Conservation (phyloP, 2,797 vertebrate species). For the Cryptoprocta ferox region DNA sequence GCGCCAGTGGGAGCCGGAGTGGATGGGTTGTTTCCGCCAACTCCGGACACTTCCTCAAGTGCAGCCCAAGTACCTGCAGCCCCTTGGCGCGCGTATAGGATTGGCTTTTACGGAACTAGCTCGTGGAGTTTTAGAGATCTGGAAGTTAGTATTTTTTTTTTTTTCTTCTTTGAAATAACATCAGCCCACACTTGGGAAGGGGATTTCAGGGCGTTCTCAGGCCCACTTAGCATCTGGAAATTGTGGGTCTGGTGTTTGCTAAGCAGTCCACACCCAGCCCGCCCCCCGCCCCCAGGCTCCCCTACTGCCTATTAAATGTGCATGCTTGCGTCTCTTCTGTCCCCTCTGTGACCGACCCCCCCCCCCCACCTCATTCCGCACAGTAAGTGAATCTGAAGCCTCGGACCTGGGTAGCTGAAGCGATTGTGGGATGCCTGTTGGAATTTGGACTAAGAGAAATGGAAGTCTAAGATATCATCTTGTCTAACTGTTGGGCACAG, state of each 20-base stretch:
- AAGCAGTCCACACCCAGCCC: not conserved
- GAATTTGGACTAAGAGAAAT: not conserved
- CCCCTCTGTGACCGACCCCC: not conserved
- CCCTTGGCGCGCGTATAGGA: not conserved
- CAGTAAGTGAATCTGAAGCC: not conserved
- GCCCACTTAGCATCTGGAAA: conserved; percentile 7
- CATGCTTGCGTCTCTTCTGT: not conserved
- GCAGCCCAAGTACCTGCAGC: not conserved
- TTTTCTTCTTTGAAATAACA: conserved; percentile 15
- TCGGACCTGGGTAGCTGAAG: not conserved
- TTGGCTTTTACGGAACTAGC: not conserved
- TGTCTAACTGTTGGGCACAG: not conserved
- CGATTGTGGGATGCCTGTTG: not conserved
- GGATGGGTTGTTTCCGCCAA: not conserved
- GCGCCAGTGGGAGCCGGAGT: not conserved
- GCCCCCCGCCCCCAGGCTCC: too few species aligned
- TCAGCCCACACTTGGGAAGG: not conserved
- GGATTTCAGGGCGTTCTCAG: not conserved
- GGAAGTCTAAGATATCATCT: not conserved
- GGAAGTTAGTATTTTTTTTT: not conserved
- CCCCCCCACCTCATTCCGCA: not conserved
- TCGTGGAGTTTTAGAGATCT: not conserved
- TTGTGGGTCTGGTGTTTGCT: conserved; percentile 19
- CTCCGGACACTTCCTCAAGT: not conserved
- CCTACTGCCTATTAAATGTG: not conserved